Evolutionary conservation across 2,797 vertebrate genomes (phyloP), one percentile per base, ranked within the genome.

Genomic region (Gila robusta): DNA sequence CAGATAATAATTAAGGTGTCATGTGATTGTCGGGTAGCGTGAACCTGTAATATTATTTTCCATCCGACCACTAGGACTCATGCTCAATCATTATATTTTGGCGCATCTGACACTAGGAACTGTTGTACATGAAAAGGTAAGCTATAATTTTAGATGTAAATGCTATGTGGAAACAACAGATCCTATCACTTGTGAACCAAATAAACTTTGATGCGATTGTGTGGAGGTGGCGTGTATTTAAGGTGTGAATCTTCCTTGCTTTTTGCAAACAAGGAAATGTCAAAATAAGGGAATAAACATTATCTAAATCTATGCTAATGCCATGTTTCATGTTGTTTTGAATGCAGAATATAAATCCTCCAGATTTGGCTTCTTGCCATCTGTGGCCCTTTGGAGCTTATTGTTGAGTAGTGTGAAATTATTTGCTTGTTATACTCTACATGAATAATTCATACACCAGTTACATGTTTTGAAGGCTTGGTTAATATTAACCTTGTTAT

Each of bases 1-100:
- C 90, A 62, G 12, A 56, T 69, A 83, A 88, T 93, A 92, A 94
- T 92, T 72, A 81, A 19, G 23, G 70, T 69, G 44, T 69, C 37
- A 76, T 86, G 56, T 66, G 82, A 72, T 52, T 82, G 37, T 77
- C 89, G 87, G 89, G 88, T 76, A 59, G 41, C 3, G 4, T 56
- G 44, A 41, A 83, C 52, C 66, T 74, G 41, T 39, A 28, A 72
- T 73, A 86, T 87, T 32, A 39, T 69, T 86, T 77, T 56, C 32
- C 32, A 37, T 77, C 32, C 23, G 52, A 56, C 11, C 74, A 59
- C 52, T 2, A 23, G 52, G 21, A 56, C 74, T 76, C 52, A 56
- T 35, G 35, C 49, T 77, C 35, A 69, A 69, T 37, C 21, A 59
- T 52, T 77, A n/a, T 23, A 32, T 52, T 21, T 74, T 21, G 21